Conservation (phyloP, 2,888 invertebrate genomes). For the Eulithis testata region DNA sequence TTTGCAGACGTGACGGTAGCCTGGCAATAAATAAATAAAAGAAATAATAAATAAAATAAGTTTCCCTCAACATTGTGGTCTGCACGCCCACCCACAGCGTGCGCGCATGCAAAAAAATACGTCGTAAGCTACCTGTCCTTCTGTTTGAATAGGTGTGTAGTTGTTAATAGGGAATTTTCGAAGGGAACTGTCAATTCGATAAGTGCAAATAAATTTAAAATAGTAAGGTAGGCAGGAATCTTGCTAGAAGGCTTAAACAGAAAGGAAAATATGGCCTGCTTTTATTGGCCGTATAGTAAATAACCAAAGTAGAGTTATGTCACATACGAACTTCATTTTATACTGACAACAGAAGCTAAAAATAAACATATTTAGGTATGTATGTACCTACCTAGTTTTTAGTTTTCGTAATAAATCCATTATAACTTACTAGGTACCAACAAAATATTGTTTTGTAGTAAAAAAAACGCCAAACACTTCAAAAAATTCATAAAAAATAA, state of each 20-base stretch:
- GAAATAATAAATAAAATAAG: conserved; percentile 45
- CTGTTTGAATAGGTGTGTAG: conserved; percentile 47
- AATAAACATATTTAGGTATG: no score
- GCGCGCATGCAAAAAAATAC: conserved; percentile 59
- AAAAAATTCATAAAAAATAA: no score
- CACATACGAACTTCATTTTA: no score
- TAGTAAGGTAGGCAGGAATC: not conserved
- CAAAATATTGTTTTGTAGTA: no score
- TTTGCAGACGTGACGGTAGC: conserved; percentile 54
- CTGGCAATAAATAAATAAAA: conserved; percentile 57
- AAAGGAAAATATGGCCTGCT: not conserved
- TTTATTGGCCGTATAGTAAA: not conserved
- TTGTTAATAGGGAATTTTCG: conserved; percentile 42
- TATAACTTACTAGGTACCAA: no score
- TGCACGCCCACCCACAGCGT: conserved; percentile 57
- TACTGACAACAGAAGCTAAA: no score
- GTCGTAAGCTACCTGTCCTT: conserved; percentile 45
- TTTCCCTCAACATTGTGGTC: conserved; percentile 52
- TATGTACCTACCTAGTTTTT: no score
- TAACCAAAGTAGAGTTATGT: not conserved
- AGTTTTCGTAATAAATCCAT: no score
- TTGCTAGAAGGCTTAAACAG: not conserved
- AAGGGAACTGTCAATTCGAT: conserved; percentile 36
- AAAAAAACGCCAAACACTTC: no score
- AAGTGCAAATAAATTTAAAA: conserved; percentile 19